These are phyloP conservation scores for Urocynchramus pylzowi DNA, from an alignment of 2,113 vertebrate genomes.

Conservation along the genomic window DNA sequence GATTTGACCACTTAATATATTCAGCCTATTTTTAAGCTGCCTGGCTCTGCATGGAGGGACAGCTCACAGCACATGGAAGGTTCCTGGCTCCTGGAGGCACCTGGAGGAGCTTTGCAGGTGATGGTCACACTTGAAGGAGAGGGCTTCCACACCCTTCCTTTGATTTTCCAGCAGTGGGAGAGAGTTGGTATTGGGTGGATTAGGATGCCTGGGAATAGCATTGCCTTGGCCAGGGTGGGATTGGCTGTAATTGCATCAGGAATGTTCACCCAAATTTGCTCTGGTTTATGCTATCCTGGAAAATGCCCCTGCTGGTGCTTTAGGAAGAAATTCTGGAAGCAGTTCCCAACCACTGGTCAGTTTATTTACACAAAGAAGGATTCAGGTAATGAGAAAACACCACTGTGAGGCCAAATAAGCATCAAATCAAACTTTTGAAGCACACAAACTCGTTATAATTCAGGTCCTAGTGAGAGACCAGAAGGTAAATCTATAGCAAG, in stretches of 20 bases:
- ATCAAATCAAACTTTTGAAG: neutral
- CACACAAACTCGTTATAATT: neutral
- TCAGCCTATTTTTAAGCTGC: slow-evolving; percentile 3
- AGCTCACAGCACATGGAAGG: neutral
- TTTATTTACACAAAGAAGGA: neutral
- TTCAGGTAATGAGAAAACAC: neutral
- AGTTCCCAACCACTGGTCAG: neutral
- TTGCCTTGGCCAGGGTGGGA: neutral
- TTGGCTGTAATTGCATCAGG: neutral
- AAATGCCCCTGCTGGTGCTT: neutral
- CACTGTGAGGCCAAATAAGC: neutral
- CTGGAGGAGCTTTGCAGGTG: neutral
- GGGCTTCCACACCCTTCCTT: neutral
- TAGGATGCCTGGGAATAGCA: neutral
- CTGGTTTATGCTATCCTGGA: neutral
- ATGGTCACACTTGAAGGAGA: neutral
- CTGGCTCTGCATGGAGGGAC: neutral
- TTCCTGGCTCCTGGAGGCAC: neutral
- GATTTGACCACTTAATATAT: neutral
- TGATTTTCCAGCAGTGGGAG: neutral
- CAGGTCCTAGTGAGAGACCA: neutral
- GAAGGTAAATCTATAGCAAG: neutral
- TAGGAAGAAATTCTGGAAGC: neutral
- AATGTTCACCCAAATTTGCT: neutral
- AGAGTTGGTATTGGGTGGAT: neutral